Evolutionary conservation across 2,113 vertebrate species (phyloP).

Genomic region (Myotis davidii): DNA sequence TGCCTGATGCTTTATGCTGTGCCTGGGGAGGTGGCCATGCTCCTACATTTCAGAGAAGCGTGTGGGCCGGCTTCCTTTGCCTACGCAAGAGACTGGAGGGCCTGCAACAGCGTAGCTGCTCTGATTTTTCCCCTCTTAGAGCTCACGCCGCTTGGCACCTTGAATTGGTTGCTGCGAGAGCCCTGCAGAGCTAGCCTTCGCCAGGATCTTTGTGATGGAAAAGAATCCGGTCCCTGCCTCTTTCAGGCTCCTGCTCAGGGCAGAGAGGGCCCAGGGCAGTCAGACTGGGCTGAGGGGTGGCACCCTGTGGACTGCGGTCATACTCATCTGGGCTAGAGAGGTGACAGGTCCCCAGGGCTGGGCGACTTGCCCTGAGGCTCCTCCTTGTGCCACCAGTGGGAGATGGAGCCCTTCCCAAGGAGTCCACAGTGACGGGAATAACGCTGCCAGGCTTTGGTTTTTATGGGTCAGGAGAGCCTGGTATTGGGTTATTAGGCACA

Average conservation of each 20-base stretch:
- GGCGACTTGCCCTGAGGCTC: background rate
- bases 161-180: background rate
- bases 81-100: rapidly evolving
- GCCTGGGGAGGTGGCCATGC: rapidly evolving
- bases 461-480: background rate
- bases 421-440: background rate
- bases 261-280: background rate
- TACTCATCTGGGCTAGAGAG: background rate
- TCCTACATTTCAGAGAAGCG: rapidly evolving
- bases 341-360: background rate
- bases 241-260: too few species aligned
- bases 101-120: background rate
- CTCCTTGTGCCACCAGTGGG: background rate
- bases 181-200: background rate
- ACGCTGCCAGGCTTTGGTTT: background rate
- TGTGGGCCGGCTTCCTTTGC: background rate
- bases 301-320: background rate
- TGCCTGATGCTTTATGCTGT: background rate
- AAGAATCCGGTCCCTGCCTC: background rate
- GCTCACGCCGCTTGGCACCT: background rate
- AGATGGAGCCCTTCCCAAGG: background rate
- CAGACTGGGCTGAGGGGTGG: background rate
- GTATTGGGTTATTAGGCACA: background rate
- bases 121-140: background rate
- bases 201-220: rapidly evolving